Evolutionary conservation across 1,140 invertebrate species (phyloP).

Genomic region (Catajapyx aquilonaris): DNA sequence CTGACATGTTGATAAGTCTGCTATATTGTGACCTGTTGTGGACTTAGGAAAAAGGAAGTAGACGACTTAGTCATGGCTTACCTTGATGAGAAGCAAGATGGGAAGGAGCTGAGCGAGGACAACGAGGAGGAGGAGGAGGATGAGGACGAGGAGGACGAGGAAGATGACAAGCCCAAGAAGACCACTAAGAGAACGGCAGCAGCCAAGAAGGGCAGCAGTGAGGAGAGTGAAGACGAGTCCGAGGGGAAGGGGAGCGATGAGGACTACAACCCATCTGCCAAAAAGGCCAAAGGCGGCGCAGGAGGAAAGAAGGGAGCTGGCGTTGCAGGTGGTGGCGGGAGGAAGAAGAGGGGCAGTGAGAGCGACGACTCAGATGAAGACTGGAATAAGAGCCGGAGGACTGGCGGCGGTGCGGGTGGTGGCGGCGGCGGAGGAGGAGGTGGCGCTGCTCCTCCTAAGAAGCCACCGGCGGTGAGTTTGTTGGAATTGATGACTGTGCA

Average conservation of each 20-base stretch:
- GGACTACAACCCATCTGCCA: slow-evolving; percentile 42
- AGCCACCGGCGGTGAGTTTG: too few relatives aligned
- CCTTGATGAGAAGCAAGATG: slow-evolving; percentile 33
- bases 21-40: too few relatives aligned
- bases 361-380: slow-evolving; percentile 56
- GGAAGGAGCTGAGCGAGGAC: slow-evolving; percentile 22
- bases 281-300: slow-evolving; percentile 23
- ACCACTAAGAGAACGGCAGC: slow-evolving; percentile 30
- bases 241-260: slow-evolving; percentile 28
- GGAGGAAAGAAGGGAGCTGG: slow-evolving; percentile 11
- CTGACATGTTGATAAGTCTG: too few relatives aligned
- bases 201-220: slow-evolving; percentile 31
- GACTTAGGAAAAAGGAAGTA: slow-evolving; percentile 63
- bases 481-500: too few relatives aligned
- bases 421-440: slow-evolving; percentile 17
- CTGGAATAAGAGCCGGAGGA: slow-evolving; percentile 41
- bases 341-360: slow-evolving; percentile 46
- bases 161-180: slow-evolving; percentile 33
- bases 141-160: slow-evolving; percentile 26
- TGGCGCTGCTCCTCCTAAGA: background rate
- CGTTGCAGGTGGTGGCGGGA: slow-evolving; percentile 15
- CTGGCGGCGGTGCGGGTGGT: slow-evolving; percentile 21
- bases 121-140: slow-evolving; percentile 29
- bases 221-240: slow-evolving; percentile 29
- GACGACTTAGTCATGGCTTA: slow-evolving; percentile 63